phyloP scores from a whole-genome alignment of 2,113 vertebrate genomes.

The Pachypanchax playfairii region DNA sequence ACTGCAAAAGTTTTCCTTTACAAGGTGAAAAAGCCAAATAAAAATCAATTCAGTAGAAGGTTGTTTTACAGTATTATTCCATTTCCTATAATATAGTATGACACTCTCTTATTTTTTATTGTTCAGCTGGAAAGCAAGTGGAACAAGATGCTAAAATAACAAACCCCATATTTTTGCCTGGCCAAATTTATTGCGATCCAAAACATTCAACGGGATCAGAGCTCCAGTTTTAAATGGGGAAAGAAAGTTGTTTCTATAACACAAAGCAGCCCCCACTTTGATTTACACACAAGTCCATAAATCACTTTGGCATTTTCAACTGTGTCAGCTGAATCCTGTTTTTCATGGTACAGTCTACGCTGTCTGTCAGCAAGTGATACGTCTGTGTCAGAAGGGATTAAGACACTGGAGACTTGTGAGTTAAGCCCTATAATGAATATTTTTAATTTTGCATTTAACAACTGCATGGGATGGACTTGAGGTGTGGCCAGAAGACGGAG shows the following conservation, averaged over 20 bases:
- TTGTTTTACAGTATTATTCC: constrained; percentile 64
- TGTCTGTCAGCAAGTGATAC: constrained; percentile 66
- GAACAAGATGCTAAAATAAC: constrained; percentile 74
- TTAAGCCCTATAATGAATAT: constrained; percentile 26
- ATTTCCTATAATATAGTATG: constrained; percentile 70
- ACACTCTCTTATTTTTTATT: constrained; percentile 71
- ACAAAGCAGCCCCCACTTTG: constrained; percentile 39
- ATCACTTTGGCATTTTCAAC: constrained; percentile 70
- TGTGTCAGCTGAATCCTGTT: constrained; percentile 73
- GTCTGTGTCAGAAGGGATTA: constrained; percentile 61
- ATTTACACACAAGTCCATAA: constrained; percentile 68
- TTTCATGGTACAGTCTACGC: constrained; percentile 61
- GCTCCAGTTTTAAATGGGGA: constrained; percentile 49
- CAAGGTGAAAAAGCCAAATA: constrained; percentile 30
- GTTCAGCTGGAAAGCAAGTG: constrained; percentile 61
- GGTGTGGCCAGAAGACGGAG: constrained; percentile 16
- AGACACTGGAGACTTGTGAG: constrained; percentile 43
- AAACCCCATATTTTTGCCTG: constrained; percentile 59
- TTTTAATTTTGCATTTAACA: constrained; percentile 38
- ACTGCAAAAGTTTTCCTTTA: constrained; percentile 47
- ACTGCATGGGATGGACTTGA: constrained; percentile 24
- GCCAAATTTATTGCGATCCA: constrained; percentile 66
- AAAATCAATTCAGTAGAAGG: constrained; percentile 48
- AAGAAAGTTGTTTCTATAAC: constrained; percentile 63
- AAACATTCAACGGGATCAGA: constrained; percentile 57